Conservation (phyloP, 2,113 vertebrate genomes). For the Micronycteris hirsuta region DNA sequence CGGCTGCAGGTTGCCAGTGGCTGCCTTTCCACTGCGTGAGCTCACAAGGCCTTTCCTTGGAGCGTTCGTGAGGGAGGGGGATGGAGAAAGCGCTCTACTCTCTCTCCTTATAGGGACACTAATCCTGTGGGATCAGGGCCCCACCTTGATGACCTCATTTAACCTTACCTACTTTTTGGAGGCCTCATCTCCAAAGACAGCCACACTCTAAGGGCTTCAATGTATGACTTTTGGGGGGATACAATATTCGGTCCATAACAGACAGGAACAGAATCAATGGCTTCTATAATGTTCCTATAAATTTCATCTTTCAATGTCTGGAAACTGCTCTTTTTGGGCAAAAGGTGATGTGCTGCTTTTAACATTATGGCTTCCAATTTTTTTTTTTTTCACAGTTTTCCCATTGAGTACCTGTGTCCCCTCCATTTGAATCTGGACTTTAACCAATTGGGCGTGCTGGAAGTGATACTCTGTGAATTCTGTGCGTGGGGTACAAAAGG, state of each 20-base stretch:
- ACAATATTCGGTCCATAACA: background rate
- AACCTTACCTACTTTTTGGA: background rate
- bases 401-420: background rate
- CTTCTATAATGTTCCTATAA: background rate
- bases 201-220: background rate
- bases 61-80: accelerated
- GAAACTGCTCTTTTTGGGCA: background rate
- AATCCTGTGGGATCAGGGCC: background rate
- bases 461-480: background rate
- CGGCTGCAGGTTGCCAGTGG: background rate
- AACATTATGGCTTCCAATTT: background rate
- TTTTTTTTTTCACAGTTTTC: background rate
- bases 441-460: background rate
- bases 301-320: background rate
- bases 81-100: background rate
- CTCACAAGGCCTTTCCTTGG: background rate
- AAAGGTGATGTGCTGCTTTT: background rate
- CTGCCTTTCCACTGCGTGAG: background rate
- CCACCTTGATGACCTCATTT: background rate
- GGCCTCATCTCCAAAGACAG: background rate
- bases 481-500: background rate
- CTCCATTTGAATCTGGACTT: background rate
- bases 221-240: background rate
- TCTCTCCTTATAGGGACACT: background rate
- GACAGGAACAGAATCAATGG: background rate